Conservation (phyloP, 2,888 invertebrate species). For the Portevinia maculata region DNA sequence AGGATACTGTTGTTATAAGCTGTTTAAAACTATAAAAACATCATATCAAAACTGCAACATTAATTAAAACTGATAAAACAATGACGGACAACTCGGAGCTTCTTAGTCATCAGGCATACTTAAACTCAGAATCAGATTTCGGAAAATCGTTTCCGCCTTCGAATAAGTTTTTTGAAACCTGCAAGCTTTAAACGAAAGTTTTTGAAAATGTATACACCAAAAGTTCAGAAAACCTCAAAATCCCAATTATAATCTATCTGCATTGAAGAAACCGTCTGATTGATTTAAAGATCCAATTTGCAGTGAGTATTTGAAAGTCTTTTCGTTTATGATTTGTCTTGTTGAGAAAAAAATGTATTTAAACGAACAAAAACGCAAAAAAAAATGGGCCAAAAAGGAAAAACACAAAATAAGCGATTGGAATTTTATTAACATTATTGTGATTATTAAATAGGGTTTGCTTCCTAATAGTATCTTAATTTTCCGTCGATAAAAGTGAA, state of each 20-base stretch:
- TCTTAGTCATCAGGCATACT: background rate
- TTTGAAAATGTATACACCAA: constrained; percentile 7
- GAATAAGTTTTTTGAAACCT: constrained; percentile 2
- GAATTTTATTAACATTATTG: too few species aligned
- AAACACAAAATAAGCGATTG: too few species aligned
- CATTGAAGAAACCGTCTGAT: too few species aligned
- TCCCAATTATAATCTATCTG: background rate
- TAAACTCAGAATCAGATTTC: background rate
- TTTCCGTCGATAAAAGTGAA: too few species aligned
- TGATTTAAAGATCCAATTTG: too few species aligned
- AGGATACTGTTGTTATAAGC: background rate
- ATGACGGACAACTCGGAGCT: background rate
- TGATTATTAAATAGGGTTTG: too few species aligned
- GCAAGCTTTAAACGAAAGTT: constrained; percentile 4
- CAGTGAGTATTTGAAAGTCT: too few species aligned
- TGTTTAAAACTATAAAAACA: background rate
- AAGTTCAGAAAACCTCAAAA: background rate
- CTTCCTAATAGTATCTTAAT: too few species aligned
- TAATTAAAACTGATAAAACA: background rate
- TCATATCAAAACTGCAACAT: background rate
- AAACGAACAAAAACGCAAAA: too few species aligned
- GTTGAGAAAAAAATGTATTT: too few species aligned
- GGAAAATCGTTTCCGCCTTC: constrained; percentile 4
- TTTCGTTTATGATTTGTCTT: too few species aligned
- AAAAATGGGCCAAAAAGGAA: too few species aligned